Evolutionary conservation across 2,797 vertebrate genomes (phyloP), one percentile per base, ranked within the genome.

Genomic region (Melanotaenia parkinsoni): DNA sequence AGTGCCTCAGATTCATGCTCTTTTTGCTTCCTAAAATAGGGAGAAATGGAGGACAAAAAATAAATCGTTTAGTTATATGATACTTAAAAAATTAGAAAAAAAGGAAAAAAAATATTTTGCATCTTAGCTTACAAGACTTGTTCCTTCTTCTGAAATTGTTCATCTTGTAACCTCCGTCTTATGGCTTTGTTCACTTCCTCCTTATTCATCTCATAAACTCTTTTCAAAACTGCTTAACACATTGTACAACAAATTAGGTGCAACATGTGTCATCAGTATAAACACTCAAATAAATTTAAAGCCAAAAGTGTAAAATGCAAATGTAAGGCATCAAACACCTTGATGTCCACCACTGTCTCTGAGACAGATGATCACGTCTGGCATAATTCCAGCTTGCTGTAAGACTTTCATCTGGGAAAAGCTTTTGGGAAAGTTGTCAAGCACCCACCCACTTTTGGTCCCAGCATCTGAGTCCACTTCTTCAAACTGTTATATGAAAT

Each of bases 351-450:
- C 79, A 14, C 45, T 85, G 86, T 96, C 87, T 80, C 68, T 90
- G 76, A 99, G 94, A 87, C 89, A 96, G 90, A 99, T 92, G n/a
- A 97, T 28, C 37, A 92, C 81, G 67, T 97, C 96, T 32, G 97
- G 97, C 58, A 91, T 38, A 75, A 96, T 77, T 80, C 82, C 92
- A 74, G 74, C 71, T 54, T 95, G 83, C 58, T 82, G 47, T 67
- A 98, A 89, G 63, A 70, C 77, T 45, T 80, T 70, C 93, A 96
- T 91, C 56, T 97, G 93, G 1, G 94, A 93, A 73, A 43, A 18
- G 56, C 79, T 88, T 30, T 87, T 79, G 58, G 97, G 96, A 72
- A 95, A 96, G 90, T 97, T 97, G 87, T 99, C 96, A 57, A 99
- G 84, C 63, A 99, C 93, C 98, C 98, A 99, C 28, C 97, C 97